phyloP scores from a whole-genome alignment of 2,888 invertebrate species.

The Trachelus troglodyta region DNA sequence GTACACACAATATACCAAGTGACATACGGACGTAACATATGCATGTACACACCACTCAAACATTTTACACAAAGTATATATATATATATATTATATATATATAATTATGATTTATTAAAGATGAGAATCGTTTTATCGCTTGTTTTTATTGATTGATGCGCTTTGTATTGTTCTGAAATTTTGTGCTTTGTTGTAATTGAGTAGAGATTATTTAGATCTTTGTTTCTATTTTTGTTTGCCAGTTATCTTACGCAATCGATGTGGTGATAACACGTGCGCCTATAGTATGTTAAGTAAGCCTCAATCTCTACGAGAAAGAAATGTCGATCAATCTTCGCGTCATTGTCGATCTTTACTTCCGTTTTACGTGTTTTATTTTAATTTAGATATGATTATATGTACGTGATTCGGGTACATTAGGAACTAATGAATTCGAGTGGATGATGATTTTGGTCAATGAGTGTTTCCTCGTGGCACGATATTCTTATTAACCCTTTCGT shows the following conservation, averaged over 20 bases:
- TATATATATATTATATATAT: constrained; percentile 17
- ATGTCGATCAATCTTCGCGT: neutral
- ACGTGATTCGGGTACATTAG: neutral
- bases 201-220: constrained; percentile 47
- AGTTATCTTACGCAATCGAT: neutral
- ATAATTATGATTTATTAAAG: constrained; percentile 33
- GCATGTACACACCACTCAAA: neutral
- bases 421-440: neutral
- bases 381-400: too few relatives aligned
- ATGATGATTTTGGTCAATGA: neutral
- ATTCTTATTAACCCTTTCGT: neutral
- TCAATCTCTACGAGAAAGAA: neutral
- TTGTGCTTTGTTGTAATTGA: constrained; percentile 47
- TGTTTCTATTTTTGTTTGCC: neutral
- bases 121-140: constrained; percentile 34
- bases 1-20: constrained; percentile 25
- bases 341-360: neutral
- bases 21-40: constrained; percentile 11
- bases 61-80: constrained; percentile 13
- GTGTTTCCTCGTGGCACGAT: neutral
- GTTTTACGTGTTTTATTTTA: neutral
- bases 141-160: constrained; percentile 39
- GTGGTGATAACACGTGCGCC: neutral
- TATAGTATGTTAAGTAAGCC: neutral
- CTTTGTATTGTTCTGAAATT: constrained; percentile 28